A percentile compares a stretch with the other conserved stretches of the same genome.
Evolutionary conservation across 2,888 invertebrate genomes (phyloP).

Genomic region (Rhagonycha lutea): DNA sequence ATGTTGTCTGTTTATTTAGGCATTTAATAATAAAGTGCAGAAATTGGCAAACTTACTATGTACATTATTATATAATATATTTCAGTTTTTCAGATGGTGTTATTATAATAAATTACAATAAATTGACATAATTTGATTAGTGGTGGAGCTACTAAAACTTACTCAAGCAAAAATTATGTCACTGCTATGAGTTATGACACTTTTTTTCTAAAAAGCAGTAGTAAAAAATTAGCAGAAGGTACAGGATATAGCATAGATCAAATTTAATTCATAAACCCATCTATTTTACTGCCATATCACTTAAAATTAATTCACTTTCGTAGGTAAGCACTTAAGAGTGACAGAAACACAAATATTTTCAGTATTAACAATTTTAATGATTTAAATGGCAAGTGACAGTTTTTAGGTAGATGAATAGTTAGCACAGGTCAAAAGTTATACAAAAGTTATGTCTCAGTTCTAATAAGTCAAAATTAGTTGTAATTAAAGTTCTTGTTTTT

Average conservation of each 20-base stretch:
- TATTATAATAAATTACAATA: background rate
- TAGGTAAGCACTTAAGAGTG: background rate
- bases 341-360: slow-evolving; percentile 7
- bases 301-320: slow-evolving; percentile 7
- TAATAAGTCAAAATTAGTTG: slow-evolving; percentile 35
- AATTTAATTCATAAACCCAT: slow-evolving; percentile 21
- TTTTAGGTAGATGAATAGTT: slow-evolving; percentile 34
- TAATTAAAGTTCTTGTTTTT: background rate
- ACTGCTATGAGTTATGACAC: slow-evolving; percentile 12
- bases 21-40: background rate
- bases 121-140: background rate
- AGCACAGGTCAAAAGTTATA: slow-evolving; percentile 35
- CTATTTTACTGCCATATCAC: slow-evolving; percentile 1
- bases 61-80: too few species aligned
- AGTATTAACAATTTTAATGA: slow-evolving; percentile 9
- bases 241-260: slow-evolving; percentile 25
- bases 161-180: slow-evolving; percentile 8
- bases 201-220: slow-evolving; percentile 11
- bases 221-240: slow-evolving; percentile 23
- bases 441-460: slow-evolving; percentile 32
- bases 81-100: background rate
- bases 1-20: background rate
- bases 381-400: slow-evolving; percentile 13
- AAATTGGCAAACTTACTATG: background rate
- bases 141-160: background rate